phyloP scores from a whole-genome alignment of 2,797 vertebrate species.

The Pangasius djambal region DNA sequence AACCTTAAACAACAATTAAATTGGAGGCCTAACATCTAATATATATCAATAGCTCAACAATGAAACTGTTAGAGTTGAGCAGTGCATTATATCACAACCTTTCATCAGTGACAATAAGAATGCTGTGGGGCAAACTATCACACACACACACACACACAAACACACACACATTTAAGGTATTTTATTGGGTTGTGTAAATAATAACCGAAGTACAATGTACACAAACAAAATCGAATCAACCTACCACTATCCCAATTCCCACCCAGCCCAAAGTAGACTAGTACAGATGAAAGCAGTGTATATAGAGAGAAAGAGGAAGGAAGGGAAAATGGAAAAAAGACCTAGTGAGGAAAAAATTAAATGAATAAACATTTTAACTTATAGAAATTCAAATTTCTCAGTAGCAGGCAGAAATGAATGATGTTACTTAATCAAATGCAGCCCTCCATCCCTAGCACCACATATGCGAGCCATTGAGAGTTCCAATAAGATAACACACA shows the following conservation, averaged over 20 bases:
- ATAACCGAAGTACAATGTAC: background rate
- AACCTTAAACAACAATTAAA: background rate
- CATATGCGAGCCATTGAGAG: background rate
- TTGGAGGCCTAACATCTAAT: no score
- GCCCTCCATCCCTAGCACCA: background rate
- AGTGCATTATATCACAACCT: background rate
- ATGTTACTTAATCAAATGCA: background rate
- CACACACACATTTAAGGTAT: no score
- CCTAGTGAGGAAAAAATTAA: background rate
- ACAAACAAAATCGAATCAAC: background rate
- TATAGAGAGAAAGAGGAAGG: background rate
- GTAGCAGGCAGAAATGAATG: background rate
- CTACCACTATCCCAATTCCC: background rate
- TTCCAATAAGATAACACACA: background rate
- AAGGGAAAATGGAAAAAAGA: background rate
- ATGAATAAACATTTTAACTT: background rate
- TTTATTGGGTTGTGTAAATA: background rate
- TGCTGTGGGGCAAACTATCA: background rate
- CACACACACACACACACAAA: no score
- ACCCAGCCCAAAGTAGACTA: background rate
- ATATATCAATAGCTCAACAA: background rate
- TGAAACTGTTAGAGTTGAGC: background rate
- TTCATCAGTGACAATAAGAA: background rate
- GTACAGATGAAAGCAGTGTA: background rate
- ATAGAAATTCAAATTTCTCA: background rate